A percentile compares a stretch with the other conserved stretches of the same genome.
Conservation (phyloP, 2,888 invertebrate genomes). For the Chrysopilus asiliformis region DNA sequence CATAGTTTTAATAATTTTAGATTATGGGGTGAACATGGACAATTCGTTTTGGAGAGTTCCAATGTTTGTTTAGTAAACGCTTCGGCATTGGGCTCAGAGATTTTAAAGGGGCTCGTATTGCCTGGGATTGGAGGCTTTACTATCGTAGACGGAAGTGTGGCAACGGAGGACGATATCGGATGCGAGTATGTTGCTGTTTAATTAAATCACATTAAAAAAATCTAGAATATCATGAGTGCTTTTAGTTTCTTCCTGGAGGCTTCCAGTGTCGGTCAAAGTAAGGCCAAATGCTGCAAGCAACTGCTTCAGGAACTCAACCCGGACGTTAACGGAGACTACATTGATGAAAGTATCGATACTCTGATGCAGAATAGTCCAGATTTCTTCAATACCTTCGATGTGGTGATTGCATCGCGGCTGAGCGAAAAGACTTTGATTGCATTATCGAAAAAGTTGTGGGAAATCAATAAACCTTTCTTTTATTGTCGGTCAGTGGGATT, state of each 20-base stretch:
- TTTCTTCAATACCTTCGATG: slow-evolving; percentile 75
- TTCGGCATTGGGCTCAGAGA: slow-evolving; percentile 85
- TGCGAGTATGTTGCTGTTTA: slow-evolving; percentile 53
- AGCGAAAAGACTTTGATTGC: slow-evolving; percentile 44
- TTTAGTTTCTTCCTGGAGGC: slow-evolving; percentile 78
- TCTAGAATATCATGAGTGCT: background rate
- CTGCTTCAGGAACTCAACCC: slow-evolving; percentile 80
- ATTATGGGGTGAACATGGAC: slow-evolving; percentile 98
- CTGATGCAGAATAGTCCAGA: slow-evolving; percentile 73
- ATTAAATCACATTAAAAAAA: background rate
- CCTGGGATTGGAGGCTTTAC: slow-evolving; percentile 90
- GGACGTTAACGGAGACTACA: slow-evolving; percentile 83
- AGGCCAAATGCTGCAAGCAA: slow-evolving; percentile 73
- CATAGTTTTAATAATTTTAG: slow-evolving; percentile 33
- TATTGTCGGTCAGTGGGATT: slow-evolving; percentile 85
- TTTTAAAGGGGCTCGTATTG: slow-evolving; percentile 84
- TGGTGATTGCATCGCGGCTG: slow-evolving; percentile 45
- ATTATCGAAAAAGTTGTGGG: slow-evolving; percentile 71
- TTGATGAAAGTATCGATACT: slow-evolving; percentile 78
- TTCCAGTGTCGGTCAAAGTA: slow-evolving; percentile 65
- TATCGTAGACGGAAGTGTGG: slow-evolving; percentile 72
- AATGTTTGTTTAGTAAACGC: slow-evolving; percentile 91
- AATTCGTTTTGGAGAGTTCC: slow-evolving; percentile 72
- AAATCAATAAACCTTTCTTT: slow-evolving; percentile 70
- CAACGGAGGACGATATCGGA: slow-evolving; percentile 84